Percentiles rank a stretch among this genome's conserved stretches.
phyloP scores from a whole-genome alignment of 2,888 invertebrate species.

The Diabrotica balteata region DNA sequence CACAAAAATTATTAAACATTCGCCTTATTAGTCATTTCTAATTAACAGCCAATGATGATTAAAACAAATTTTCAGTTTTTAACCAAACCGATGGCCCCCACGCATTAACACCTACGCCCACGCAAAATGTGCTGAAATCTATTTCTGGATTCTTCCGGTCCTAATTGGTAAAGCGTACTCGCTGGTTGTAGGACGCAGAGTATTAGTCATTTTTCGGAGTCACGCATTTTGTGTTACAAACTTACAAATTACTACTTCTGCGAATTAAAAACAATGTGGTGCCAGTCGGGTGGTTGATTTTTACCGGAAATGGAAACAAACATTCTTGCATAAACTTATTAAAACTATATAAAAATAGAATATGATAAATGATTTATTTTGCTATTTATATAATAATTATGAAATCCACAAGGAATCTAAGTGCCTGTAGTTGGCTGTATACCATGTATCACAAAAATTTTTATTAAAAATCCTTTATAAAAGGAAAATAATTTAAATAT shows the following conservation, averaged over 20 bases:
- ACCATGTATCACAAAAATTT: no score
- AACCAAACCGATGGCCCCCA: not conserved
- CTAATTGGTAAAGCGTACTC: constrained; percentile 3
- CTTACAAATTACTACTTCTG: not conserved
- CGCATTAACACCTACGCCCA: not conserved
- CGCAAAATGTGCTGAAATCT: constrained; percentile 10
- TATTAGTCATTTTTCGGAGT: not conserved
- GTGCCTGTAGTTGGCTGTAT: no score
- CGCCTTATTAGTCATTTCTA: constrained; percentile 1
- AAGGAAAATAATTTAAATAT: no score
- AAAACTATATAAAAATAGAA: no score
- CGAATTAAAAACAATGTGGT: not conserved
- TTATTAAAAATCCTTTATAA: no score
- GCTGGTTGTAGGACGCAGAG: not conserved
- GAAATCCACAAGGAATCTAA: no score
- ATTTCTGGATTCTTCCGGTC: constrained; percentile 10
- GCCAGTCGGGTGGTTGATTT: not conserved
- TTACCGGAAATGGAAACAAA: not conserved
- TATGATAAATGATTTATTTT: no score
- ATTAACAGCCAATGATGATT: not conserved
- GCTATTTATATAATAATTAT: no score
- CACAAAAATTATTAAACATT: not conserved
- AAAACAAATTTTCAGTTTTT: no score
- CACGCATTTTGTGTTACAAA: not conserved
- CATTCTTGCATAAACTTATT: not conserved